Evolutionary conservation across 2,113 vertebrate species (phyloP), one percentile per base, ranked within the genome.

Genomic region (Bufo bufo): DNA sequence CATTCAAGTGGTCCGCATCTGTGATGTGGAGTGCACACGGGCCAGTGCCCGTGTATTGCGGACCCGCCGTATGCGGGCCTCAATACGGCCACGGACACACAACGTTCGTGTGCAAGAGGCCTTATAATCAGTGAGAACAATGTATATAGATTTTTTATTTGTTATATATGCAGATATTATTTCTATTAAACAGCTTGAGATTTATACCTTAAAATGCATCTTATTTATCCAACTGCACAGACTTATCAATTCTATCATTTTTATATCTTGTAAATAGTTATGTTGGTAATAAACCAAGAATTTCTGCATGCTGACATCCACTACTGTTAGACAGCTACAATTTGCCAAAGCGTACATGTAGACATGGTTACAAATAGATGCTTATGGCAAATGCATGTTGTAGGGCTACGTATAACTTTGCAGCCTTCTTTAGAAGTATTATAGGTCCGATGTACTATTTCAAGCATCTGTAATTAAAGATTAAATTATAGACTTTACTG

Each of bases 211-310:
- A 85, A 47, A 47, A 23, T 61, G 72, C 33, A 77, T 45, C 43
- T 49, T 85, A 77, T 85, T 85, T 85, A 84, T 84, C 43, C 43
- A 59, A 45, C 13, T 49, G 72, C 23, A 20, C 66, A 77, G 75
- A 85, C 47, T 63, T 63, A 19, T 75, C 23, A 47, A 49, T 61
- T 43, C 19, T n/a, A 63, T 49, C 17, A 65, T 43, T 82, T 80
- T 12, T 45, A 63, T 61, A 61, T 45, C 59, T 63, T 8, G 17
- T 63, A 63, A 23, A 49, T 83, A 50, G 13, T 82, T 20, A n/a
- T 14, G 43, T 12, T 33, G n/a, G 72, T 50, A 19, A 50, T 59
- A 61, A 81, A 59, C 20, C 16, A 61, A 33, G 23, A 3, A 4
- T 78, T 3, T n/a, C 12, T 14, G 50, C n/a, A 54, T 77, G 75